Evolutionary conservation across 2,888 invertebrate genomes (phyloP).

Genomic region (Antitype chi): DNA sequence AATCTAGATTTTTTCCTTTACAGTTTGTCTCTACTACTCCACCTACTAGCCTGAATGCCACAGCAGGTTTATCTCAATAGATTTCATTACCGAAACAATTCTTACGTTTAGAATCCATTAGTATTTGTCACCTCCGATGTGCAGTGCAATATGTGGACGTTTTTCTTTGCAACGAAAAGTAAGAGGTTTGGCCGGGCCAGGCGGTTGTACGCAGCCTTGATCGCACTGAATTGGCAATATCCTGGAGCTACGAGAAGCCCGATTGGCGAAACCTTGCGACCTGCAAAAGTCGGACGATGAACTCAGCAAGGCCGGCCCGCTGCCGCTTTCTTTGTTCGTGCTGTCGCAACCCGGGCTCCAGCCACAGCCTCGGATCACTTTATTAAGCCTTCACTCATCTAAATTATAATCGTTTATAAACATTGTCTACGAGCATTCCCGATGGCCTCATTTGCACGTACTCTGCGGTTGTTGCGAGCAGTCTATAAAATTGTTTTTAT

Average conservation of each 20-base stretch:
- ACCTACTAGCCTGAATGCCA: not conserved
- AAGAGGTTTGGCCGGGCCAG: slow-evolving; percentile 80
- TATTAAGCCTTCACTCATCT: slow-evolving; percentile 87
- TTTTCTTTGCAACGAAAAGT: slow-evolving; percentile 85
- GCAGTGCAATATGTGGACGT: slow-evolving; percentile 68
- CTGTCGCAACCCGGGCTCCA: slow-evolving; percentile 85
- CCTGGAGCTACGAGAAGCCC: slow-evolving; percentile 89
- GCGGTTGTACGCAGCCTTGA: slow-evolving; percentile 86
- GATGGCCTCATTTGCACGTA: slow-evolving; percentile 66
- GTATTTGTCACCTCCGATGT: slow-evolving; percentile 58
- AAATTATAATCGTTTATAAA: slow-evolving; percentile 77
- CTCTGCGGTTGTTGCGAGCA: slow-evolving; percentile 47
- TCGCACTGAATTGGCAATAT: slow-evolving; percentile 90
- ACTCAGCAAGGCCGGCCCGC: slow-evolving; percentile 88
- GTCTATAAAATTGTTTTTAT: slow-evolving; percentile 52
- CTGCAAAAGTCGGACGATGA: slow-evolving; percentile 90
- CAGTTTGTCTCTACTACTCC: not conserved
- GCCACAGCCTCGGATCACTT: slow-evolving; percentile 86
- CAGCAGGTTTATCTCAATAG: slow-evolving; percentile 2
- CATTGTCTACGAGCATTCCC: slow-evolving; percentile 65
- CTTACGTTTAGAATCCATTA: slow-evolving; percentile 19
- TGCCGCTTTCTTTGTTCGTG: slow-evolving; percentile 89
- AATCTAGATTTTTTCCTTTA: slow-evolving; percentile 6
- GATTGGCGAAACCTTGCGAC: slow-evolving; percentile 91
- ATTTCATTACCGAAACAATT: slow-evolving; percentile 18